phyloP scores from a whole-genome alignment of 2,113 vertebrate genomes.

The Ailuropoda melanoleuca region DNA sequence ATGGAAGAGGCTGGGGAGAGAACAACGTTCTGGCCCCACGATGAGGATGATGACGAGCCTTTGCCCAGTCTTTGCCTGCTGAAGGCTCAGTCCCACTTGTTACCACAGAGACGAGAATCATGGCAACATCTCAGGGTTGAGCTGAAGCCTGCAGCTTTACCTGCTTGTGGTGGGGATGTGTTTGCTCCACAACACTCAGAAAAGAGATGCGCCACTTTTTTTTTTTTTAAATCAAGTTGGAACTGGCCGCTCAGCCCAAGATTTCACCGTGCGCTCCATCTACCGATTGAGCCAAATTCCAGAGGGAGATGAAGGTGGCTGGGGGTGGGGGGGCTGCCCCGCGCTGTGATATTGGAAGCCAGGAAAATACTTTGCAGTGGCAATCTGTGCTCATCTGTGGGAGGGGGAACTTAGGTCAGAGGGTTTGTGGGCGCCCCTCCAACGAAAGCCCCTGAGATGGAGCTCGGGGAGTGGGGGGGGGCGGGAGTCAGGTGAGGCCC shows the following conservation, averaged over 20 bases:
- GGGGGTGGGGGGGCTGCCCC: neutral
- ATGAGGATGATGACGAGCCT: neutral
- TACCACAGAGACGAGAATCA: conserved; percentile 48
- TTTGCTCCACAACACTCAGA: neutral
- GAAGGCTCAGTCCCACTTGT: neutral
- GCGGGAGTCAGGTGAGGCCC: neutral
- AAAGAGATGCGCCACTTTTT: neutral
- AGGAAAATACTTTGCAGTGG: neutral
- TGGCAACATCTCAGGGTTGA: neutral
- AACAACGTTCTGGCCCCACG: too few species aligned
- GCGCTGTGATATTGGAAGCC: neutral
- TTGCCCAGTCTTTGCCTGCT: neutral
- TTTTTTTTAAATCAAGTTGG: neutral
- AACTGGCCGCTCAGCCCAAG: neutral
- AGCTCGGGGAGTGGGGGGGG: neutral
- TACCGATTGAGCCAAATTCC: neutral
- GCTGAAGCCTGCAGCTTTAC: neutral
- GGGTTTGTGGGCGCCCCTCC: neutral
- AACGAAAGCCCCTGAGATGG: neutral
- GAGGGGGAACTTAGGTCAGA: neutral
- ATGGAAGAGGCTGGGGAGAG: neutral
- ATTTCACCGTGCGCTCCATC: neutral
- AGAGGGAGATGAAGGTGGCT: fast-evolving
- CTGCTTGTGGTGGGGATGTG: neutral
- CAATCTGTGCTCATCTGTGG: neutral